These are phyloP conservation scores for Sarcophaga caerulescens DNA, from an alignment of 2,888 invertebrate genomes.

Conservation along the genomic window DNA sequence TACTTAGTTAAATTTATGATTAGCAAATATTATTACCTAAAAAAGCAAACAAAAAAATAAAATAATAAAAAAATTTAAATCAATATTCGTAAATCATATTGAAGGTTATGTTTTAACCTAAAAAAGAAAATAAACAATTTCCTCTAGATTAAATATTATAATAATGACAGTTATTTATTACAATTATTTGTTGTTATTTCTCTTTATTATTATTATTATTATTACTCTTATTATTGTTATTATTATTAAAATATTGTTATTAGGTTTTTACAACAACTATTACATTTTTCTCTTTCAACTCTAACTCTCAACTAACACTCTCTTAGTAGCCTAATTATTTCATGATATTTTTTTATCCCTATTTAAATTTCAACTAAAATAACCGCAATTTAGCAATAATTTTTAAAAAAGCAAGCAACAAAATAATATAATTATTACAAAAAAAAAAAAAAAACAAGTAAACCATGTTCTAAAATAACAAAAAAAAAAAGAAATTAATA, in stretches of 20 bases:
- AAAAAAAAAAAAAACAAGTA: conserved; percentile 38
- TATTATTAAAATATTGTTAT: neutral
- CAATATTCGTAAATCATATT: too few species aligned
- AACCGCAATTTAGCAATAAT: conserved; percentile 45
- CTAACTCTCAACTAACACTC: conserved; percentile 14
- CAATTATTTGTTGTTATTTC: neutral
- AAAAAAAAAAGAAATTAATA: conserved; percentile 25
- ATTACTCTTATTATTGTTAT: neutral
- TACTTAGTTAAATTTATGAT: conserved; percentile 5
- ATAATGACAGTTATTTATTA: conserved; percentile 34
- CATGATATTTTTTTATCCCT: conserved; percentile 22
- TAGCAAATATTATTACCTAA: neutral
- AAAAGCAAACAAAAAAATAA: neutral
- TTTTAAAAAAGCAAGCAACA: conserved; percentile 43
- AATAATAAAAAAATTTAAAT: neutral
- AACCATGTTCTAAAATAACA: conserved; percentile 56
- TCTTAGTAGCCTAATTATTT: conserved; percentile 16
- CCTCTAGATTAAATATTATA: neutral
- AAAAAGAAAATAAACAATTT: neutral
- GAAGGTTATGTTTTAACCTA: neutral
- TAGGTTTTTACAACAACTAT: neutral
- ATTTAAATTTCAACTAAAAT: conserved; percentile 14
- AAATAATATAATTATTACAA: conserved; percentile 41
- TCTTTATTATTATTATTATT: neutral
- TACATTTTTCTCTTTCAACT: neutral